Evolutionary conservation across 1,140 invertebrate species (phyloP).

Genomic region (Panagrolaimus sp.): DNA sequence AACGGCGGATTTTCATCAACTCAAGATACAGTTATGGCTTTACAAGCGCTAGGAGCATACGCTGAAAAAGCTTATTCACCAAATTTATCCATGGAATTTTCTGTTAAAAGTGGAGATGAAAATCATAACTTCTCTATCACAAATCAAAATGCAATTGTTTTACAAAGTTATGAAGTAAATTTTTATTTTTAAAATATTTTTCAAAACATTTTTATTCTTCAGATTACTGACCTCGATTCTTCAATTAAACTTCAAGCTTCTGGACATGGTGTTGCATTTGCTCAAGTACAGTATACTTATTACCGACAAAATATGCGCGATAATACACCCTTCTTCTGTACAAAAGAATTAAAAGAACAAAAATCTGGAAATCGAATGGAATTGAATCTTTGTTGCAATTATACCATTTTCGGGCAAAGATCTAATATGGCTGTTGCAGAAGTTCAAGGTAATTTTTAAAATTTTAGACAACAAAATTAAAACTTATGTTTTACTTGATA

Average conservation of each 20-base stretch:
- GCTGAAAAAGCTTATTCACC: conserved; percentile 48
- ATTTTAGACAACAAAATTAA: too few species aligned
- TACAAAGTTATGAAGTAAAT: conserved; percentile 55
- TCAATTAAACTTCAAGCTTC: conserved; percentile 43
- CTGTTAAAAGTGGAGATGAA: conserved; percentile 41
- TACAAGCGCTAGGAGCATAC: conserved; percentile 62
- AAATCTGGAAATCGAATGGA: conserved; percentile 52
- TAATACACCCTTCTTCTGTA: conserved; percentile 55
- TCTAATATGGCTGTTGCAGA: conserved; percentile 59
- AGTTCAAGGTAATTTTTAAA: conserved; percentile 27
- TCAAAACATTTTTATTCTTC: conserved; percentile 2
- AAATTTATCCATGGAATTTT: conserved; percentile 47
- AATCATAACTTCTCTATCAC: conserved; percentile 49
- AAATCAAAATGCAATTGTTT: conserved; percentile 52
- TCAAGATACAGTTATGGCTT: conserved; percentile 63
- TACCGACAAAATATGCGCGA: conserved; percentile 48
- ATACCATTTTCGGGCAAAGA: conserved; percentile 51
- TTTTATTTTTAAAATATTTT: neutral
- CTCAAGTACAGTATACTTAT: conserved; percentile 56
- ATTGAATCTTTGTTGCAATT: conserved; percentile 58
- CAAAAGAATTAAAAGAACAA: conserved; percentile 51
- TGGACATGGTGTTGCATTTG: conserved; percentile 53
- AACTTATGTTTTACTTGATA: too few species aligned
- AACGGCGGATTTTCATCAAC: conserved; percentile 74
- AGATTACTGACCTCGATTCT: conserved; percentile 49